Evolutionary conservation across 2,113 vertebrate species (phyloP).

Genomic region (Pachycephala philippinensis): DNA sequence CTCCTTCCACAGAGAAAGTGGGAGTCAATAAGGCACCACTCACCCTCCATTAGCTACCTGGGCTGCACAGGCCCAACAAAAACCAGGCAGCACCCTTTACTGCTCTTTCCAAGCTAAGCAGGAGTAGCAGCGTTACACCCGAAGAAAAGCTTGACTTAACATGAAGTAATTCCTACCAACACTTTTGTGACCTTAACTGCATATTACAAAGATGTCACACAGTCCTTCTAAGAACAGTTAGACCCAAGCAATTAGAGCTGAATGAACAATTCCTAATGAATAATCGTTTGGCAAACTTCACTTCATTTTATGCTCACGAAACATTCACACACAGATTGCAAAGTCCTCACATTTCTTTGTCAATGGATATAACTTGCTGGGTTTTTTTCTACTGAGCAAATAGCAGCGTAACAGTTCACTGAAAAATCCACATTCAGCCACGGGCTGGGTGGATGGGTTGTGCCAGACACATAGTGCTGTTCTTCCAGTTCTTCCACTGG

Average conservation of each 20-base stretch:
- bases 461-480: background rate
- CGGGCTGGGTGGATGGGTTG: background rate
- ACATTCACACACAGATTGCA: background rate
- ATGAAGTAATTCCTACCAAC: background rate
- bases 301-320: background rate
- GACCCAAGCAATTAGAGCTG: constrained; percentile 21
- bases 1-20: background rate
- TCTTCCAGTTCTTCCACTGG: background rate
- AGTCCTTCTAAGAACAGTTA: background rate
- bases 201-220: background rate
- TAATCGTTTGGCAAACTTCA: background rate
- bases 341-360: background rate
- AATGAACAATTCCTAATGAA: constrained; percentile 34
- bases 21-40: background rate
- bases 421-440: background rate
- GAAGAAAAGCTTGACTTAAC: background rate
- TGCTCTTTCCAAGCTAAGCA: background rate
- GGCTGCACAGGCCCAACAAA: background rate
- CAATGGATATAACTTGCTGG: background rate
- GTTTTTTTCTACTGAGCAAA: background rate
- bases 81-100: background rate
- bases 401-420: background rate
- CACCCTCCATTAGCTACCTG: background rate
- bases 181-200: background rate
- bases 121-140: background rate